Conservation (phyloP, 2,797 vertebrate species). For the Philypnodon macrostomus region DNA sequence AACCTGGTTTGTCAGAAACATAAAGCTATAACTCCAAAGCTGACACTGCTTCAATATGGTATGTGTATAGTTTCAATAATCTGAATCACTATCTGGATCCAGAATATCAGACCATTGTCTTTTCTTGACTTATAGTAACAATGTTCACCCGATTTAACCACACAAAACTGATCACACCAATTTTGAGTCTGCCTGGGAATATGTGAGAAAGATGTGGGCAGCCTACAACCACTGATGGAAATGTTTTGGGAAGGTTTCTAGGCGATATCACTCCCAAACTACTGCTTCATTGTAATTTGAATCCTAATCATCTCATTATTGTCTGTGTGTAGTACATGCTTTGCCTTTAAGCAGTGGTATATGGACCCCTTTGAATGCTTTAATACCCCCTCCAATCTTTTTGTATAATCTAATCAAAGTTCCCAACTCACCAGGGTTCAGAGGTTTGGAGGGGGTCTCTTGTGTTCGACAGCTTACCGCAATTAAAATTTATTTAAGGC, state of each 20-base stretch:
- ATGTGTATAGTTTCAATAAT: no score
- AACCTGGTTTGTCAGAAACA: not conserved
- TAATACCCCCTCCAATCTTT: slow-evolving; percentile 42
- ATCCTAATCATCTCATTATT: slow-evolving; percentile 5
- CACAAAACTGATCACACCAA: no score
- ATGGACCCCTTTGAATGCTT: slow-evolving; percentile 37
- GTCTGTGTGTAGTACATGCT: slow-evolving; percentile 10
- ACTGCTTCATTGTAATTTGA: slow-evolving; percentile 3
- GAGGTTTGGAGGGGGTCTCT: slow-evolving; percentile 20
- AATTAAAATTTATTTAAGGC: slow-evolving; percentile 82
- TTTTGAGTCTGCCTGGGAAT: no score
- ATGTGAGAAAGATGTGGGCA: no score
- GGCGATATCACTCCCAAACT: no score
- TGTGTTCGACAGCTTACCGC: slow-evolving; percentile 76
- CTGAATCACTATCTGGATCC: no score
- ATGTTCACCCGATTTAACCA: no score
- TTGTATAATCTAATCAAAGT: slow-evolving; percentile 72
- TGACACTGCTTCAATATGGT: no score
- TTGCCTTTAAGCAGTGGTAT: slow-evolving; percentile 9
- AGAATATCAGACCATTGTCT: no score
- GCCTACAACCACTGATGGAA: no score
- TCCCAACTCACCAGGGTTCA: slow-evolving; percentile 53
- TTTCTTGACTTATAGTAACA: no score
- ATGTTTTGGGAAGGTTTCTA: no score
- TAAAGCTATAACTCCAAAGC: not conserved